A percentile compares a stretch with the other conserved stretches of the same genome.
Evolutionary conservation across 1,140 invertebrate genomes (phyloP).

Genomic region (Penaeus indicus): DNA sequence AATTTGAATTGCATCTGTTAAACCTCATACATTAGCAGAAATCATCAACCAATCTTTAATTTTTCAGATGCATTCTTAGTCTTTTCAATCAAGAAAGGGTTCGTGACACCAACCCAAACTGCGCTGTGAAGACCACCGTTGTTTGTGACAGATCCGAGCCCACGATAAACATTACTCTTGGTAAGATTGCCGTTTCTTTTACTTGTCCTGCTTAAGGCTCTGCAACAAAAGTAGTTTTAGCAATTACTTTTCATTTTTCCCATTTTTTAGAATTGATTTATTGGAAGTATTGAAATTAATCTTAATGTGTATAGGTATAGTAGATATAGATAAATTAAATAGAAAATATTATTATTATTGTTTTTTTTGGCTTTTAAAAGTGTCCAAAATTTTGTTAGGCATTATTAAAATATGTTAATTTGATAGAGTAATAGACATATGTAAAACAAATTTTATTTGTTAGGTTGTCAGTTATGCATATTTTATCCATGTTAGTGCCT

Average conservation of each 20-base stretch:
- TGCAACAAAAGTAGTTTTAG: too few relatives aligned
- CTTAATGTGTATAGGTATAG: too few relatives aligned
- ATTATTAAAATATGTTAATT: too few relatives aligned
- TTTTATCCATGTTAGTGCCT: too few relatives aligned
- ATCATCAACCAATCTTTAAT: neutral
- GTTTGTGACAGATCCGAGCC: conserved; percentile 84
- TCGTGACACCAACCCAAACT: conserved; percentile 79
- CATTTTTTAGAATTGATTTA: too few relatives aligned
- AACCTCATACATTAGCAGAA: neutral
- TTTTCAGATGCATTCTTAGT: conserved; percentile 32
- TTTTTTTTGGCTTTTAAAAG: conserved; percentile 34
- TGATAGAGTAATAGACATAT: too few relatives aligned
- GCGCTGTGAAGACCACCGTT: conserved; percentile 82
- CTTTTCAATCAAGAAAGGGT: conserved; percentile 69
- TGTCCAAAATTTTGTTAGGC: neutral
- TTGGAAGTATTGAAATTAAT: too few relatives aligned
- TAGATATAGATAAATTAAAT: too few relatives aligned
- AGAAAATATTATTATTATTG: neutral
- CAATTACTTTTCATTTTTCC: too few relatives aligned
- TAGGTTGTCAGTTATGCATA: too few relatives aligned
- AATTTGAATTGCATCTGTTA: neutral
- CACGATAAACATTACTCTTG: conserved; percentile 75
- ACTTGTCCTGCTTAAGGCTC: neutral
- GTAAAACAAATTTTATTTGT: too few relatives aligned
- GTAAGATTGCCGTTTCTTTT: conserved; percentile 71